Base-by-base conservation (phyloP, 2,113 vertebrate genomes). In the Terrapene triunguis region DNA sequence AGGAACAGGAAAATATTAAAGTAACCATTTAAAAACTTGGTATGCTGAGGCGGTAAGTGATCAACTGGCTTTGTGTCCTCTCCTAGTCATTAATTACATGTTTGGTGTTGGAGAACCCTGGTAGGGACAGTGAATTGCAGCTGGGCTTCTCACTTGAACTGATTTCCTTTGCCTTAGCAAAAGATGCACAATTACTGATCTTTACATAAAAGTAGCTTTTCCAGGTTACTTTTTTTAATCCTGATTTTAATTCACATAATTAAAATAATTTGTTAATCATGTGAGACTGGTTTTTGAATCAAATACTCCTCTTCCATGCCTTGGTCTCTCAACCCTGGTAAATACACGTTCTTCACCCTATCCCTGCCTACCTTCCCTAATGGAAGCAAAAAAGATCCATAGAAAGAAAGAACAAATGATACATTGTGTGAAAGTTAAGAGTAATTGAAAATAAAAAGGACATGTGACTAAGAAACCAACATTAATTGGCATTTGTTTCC, bases 331-430 rank as follows among this genome's bases (percentile, higher is more conserved):
- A 3, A 48, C 6, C n/a, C 42, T 10, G 44, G 53, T 16, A 81
- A 8, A 35, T 44, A 5, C 0, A 47, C 14, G 38, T 1, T 24
- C 8, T 78, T 1, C 2, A 5, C 6, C 2, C 11, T 0, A 10
- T 32, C 3, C 19, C 11, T 47, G 4, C 21, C 80, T 1, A 16
- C 0, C 87, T 84, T 55, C 35, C 57, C 1, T 10, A 29, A 7
- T 29, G 19, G 4, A 3, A 44, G 35, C 19, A 17, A 32, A 1
- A 54, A 65, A 93, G 74, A 65, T 2, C 35, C 16, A n/a, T n/a
- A 35, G 62, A n/a, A 65, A n/a, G 55, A 84, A 72, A 0, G 3
- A 47, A 53, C 38, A 2, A 57, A 5, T 50, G 22, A 38, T 42
- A 53, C 53, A 6, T 6, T 84, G 17, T 10, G 55, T 29, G 6